Evolutionary conservation across 30 jellyfish, hydroid and myxozoan genomes (phyloP).

Genomic region (Aurelia aurita complex sp. Pacific): DNA sequence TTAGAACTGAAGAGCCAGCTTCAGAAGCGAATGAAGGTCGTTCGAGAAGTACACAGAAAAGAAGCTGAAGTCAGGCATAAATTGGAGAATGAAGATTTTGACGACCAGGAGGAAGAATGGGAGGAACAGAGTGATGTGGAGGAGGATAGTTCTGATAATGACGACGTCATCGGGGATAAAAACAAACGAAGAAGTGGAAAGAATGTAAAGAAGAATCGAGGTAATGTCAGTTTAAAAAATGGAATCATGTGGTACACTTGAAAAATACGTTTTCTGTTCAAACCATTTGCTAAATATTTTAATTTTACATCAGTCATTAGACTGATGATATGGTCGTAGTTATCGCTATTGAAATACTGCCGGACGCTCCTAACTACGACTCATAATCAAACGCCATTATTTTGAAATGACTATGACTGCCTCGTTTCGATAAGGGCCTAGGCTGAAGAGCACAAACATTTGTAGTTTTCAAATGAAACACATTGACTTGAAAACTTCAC

Average conservation of each 20-base stretch:
- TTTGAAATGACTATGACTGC: too few relatives aligned
- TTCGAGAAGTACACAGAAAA: slow-evolving; percentile 40
- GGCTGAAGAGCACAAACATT: too few relatives aligned
- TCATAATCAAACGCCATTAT: too few relatives aligned
- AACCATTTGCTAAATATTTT: too few relatives aligned
- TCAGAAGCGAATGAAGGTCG: slow-evolving; percentile 41
- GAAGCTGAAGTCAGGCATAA: slow-evolving; percentile 33
- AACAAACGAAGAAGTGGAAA: background rate
- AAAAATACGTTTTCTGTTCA: background rate
- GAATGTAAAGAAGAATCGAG: background rate
- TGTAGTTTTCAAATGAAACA: too few relatives aligned
- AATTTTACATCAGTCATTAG: too few relatives aligned
- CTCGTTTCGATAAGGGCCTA: too few relatives aligned
- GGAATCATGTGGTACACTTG: background rate
- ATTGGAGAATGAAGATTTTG: slow-evolving; percentile 68
- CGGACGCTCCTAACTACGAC: too few relatives aligned
- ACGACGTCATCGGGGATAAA: background rate
- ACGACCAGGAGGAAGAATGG: slow-evolving; percentile 51
- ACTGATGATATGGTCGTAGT: too few relatives aligned
- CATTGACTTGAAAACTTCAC: too few relatives aligned
- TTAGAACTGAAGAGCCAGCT: slow-evolving; percentile 55
- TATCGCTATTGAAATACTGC: too few relatives aligned
- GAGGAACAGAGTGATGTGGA: slow-evolving; percentile 22
- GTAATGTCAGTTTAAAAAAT: background rate
- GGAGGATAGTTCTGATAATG: slow-evolving; percentile 6